Evolutionary conservation across 2,888 invertebrate genomes (phyloP).

Genomic region (Alviniconcha strummeri): DNA sequence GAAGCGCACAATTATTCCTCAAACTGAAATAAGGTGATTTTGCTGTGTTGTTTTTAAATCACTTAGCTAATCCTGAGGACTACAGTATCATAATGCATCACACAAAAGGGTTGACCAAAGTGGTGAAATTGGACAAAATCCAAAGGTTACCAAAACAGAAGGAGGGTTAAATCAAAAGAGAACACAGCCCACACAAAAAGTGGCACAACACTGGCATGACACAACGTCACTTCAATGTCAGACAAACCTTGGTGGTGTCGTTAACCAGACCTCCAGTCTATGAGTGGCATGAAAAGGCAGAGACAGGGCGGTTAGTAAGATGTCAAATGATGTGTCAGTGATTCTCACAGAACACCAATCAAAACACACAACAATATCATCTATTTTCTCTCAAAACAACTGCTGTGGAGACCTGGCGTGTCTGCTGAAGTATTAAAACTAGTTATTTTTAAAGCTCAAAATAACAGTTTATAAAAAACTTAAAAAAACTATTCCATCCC

Average conservation of each 20-base stretch:
- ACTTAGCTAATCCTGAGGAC: not conserved
- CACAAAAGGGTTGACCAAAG: not conserved
- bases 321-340: not conserved
- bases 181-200: constrained; percentile 1
- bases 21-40: not conserved
- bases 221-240: constrained; percentile 3
- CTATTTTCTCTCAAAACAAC: no score
- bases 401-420: no score
- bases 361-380: no score
- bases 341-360: not conserved
- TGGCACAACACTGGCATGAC: not conserved
- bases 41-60: not conserved
- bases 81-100: not conserved
- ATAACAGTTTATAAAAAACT: no score
- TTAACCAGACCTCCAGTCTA: constrained; percentile 72
- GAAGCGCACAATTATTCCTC: no score
- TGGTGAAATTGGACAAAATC: not conserved
- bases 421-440: no score
- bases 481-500: no score
- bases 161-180: not conserved
- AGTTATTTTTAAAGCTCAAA: no score
- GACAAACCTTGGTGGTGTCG: constrained; percentile 74
- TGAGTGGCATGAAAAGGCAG: constrained; percentile 33
- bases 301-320: constrained; percentile 16
- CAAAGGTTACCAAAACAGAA: no score